Evolutionary conservation across 2,888 invertebrate genomes (phyloP).

Genomic region (Diarsia rubi): DNA sequence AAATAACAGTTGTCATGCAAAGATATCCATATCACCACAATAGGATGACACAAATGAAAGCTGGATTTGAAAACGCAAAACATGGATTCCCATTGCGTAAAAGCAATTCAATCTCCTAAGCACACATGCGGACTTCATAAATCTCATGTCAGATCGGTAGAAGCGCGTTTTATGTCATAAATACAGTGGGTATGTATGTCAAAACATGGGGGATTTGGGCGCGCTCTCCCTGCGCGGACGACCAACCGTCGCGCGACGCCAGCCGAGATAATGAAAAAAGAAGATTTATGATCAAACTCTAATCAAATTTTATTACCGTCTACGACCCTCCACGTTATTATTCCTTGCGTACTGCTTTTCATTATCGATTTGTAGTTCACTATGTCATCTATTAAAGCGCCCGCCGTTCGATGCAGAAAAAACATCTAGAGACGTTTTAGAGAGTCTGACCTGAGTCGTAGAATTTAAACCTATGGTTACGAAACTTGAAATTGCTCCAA

Average conservation of each 20-base stretch:
- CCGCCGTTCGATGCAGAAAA: background rate
- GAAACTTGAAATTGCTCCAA: conserved; percentile 25
- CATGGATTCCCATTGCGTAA: conserved; percentile 78
- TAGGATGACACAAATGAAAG: conserved; percentile 69
- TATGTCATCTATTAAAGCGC: conserved; percentile 65
- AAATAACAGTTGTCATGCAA: conserved; percentile 26
- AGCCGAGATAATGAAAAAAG: conserved; percentile 88
- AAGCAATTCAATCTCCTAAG: conserved; percentile 84
- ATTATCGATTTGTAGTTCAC: conserved; percentile 78
- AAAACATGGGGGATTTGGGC: conserved; percentile 89
- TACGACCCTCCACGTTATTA: conserved; percentile 81
- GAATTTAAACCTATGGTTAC: too few relatives aligned
- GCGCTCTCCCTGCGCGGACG: conserved; percentile 78
- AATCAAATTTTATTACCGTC: conserved; percentile 89
- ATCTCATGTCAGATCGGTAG: conserved; percentile 85
- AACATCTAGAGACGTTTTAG: background rate
- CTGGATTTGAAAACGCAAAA: conserved; percentile 73
- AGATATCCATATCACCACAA: conserved; percentile 60
- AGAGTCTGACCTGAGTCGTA: too few relatives aligned
- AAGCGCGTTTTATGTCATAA: conserved; percentile 86
- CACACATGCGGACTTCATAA: conserved; percentile 89
- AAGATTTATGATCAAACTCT: conserved; percentile 89
- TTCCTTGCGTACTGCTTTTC: conserved; percentile 74
- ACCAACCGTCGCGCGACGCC: conserved; percentile 77
- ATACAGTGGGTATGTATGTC: conserved; percentile 88